Conservation (phyloP, 2,888 invertebrate species). For the Bombyx huttoni region DNA sequence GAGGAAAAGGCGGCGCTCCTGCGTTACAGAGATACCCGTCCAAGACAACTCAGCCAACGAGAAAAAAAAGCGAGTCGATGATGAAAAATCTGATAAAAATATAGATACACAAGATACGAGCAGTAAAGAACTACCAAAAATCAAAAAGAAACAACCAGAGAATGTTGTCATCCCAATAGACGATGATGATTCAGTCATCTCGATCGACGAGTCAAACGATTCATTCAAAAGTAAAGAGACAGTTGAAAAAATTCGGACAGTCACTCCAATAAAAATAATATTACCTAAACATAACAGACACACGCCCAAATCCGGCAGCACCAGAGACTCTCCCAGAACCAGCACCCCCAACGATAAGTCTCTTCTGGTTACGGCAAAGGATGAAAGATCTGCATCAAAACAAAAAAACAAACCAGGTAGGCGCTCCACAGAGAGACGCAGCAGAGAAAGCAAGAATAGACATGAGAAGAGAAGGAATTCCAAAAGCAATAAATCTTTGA, state of each 20-base stretch:
- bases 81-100: constrained; percentile 12
- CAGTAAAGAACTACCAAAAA: constrained; percentile 11
- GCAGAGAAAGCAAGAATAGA: constrained; percentile 19
- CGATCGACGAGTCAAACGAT: background rate
- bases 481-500: constrained; percentile 29
- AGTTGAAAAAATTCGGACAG: constrained; percentile 10
- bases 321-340: constrained; percentile 17
- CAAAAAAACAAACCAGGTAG: constrained; percentile 17
- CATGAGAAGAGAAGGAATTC: constrained; percentile 28
- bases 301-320: constrained; percentile 7
- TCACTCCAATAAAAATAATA: constrained; percentile 29
- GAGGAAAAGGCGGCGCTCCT: constrained; percentile 50
- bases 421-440: constrained; percentile 15
- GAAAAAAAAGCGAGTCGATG: constrained; percentile 28
- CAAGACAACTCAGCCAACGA: constrained; percentile 25
- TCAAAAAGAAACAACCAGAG: constrained; percentile 1
- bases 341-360: constrained; percentile 11
- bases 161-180: background rate
- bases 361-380: constrained; percentile 9
- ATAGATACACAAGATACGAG: constrained; percentile 9
- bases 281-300: constrained; percentile 22
- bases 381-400: constrained; percentile 12
- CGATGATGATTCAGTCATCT: constrained; percentile 4
- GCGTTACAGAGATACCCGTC: constrained; percentile 38
- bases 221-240: constrained; percentile 6